A percentile compares a stretch with the other conserved stretches of the same genome.
These are phyloP conservation scores for Mobula birostris DNA, from an alignment of 2,113 vertebrate genomes.

Conservation along the genomic window DNA sequence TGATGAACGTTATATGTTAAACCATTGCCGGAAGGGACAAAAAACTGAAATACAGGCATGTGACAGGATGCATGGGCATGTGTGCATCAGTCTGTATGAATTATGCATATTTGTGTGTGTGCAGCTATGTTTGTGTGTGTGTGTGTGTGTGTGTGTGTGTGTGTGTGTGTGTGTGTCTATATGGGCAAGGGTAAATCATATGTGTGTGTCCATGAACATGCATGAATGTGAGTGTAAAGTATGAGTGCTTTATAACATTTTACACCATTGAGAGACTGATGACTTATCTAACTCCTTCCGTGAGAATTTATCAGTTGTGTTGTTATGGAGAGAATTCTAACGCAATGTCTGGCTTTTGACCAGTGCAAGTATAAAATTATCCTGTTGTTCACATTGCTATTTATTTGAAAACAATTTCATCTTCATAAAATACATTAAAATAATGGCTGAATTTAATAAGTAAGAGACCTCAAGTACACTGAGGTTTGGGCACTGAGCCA, in stretches of 20 bases:
- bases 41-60: not conserved
- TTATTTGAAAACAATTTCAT: not conserved
- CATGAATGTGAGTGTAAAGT: not conserved
- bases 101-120: too few relatives aligned
- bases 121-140: not conserved
- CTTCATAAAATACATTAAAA: not conserved
- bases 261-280: not conserved
- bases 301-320: not conserved
- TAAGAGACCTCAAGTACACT: not conserved
- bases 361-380: not conserved
- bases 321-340: not conserved
- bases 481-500: not conserved
- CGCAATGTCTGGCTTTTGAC: not conserved
- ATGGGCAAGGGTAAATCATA: not conserved
- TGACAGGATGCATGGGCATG: not conserved
- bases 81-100: not conserved
- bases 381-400: not conserved
- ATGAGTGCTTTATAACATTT: not conserved
- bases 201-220: not conserved
- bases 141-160: not conserved
- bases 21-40: not conserved
- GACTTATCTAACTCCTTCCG: not conserved
- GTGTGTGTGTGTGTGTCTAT: too few relatives aligned
- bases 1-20: not conserved
- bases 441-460: not conserved